Conservation (phyloP, 2,888 invertebrate species). For the Drosophila cognata region DNA sequence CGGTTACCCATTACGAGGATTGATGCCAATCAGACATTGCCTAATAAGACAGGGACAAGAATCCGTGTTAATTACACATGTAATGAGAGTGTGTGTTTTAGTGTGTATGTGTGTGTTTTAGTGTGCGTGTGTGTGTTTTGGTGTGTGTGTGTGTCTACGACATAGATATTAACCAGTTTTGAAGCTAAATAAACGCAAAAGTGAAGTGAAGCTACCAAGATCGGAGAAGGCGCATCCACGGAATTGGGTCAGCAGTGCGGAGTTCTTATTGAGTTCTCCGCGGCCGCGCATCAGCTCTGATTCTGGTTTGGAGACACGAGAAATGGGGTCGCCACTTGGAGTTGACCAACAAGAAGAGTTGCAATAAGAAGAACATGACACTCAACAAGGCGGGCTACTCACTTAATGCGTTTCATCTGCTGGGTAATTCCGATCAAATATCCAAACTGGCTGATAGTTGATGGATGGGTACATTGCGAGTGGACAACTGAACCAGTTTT, state of each 20-base stretch:
- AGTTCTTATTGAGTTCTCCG: slow-evolving; percentile 3
- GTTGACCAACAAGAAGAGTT: slow-evolving; percentile 38
- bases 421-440: slow-evolving; percentile 66
- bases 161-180: slow-evolving; percentile 66
- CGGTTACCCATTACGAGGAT: slow-evolving; percentile 68
- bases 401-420: slow-evolving; percentile 17
- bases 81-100: background rate
- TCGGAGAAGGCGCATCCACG: slow-evolving; percentile 53
- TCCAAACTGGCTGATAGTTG: slow-evolving; percentile 53
- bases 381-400: slow-evolving; percentile 26
- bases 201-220: slow-evolving; percentile 67
- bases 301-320: slow-evolving; percentile 27
- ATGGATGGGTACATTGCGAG: slow-evolving; percentile 43
- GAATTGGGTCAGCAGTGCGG: slow-evolving; percentile 73
- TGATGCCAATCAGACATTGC: slow-evolving; percentile 65
- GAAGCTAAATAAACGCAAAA: slow-evolving; percentile 57
- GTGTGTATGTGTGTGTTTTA: background rate
- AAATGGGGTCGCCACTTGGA: slow-evolving; percentile 61
- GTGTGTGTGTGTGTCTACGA: slow-evolving; percentile 29
- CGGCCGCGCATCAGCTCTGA: slow-evolving; percentile 1
- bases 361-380: slow-evolving; percentile 4
- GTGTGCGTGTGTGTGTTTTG: slow-evolving; percentile 1
- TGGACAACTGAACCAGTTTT: slow-evolving; percentile 42
- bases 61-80: slow-evolving; percentile 41
- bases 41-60: slow-evolving; percentile 66